Conservation (phyloP, 1,140 invertebrate species). For the Neodiprion virginianus region DNA sequence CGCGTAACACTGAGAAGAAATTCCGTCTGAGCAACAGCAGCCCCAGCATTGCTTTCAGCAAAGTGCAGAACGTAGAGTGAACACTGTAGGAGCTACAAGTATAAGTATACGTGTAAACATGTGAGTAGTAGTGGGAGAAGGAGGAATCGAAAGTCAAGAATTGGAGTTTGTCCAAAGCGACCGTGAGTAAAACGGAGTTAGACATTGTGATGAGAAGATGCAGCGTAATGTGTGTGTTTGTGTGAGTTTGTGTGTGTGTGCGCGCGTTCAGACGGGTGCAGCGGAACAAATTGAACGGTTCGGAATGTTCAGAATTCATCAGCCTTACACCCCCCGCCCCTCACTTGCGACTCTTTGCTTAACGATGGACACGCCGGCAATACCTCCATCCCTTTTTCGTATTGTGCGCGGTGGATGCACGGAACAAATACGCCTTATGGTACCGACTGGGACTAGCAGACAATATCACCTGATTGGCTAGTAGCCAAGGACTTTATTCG, state of each 20-base stretch:
- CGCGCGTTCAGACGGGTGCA: not conserved
- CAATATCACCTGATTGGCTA: not conserved
- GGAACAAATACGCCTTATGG: not conserved
- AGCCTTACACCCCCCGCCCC: not conserved
- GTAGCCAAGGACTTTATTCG: not conserved
- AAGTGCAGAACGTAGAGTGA: too few species aligned
- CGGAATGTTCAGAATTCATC: not conserved
- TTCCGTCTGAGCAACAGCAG: too few species aligned
- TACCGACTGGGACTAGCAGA: not conserved
- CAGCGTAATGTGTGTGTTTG: not conserved
- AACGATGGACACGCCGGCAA: not conserved
- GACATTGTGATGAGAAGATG: too few species aligned
- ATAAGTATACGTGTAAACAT: too few species aligned
- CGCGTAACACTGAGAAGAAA: too few species aligned
- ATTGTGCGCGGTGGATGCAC: not conserved
- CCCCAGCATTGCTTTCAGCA: too few species aligned
- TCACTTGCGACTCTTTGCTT: not conserved
- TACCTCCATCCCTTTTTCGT: not conserved
- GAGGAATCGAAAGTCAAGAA: not conserved
- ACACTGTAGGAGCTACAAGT: too few species aligned
- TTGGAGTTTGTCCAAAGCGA: slow-evolving; percentile 1
- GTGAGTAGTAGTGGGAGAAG: not conserved
- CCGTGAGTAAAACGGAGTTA: not conserved
- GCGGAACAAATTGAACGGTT: slow-evolving; percentile 1
- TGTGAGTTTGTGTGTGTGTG: not conserved